These are phyloP conservation scores for Tenthredo notha DNA, from an alignment of 2,888 invertebrate species.

Conservation along the genomic window DNA sequence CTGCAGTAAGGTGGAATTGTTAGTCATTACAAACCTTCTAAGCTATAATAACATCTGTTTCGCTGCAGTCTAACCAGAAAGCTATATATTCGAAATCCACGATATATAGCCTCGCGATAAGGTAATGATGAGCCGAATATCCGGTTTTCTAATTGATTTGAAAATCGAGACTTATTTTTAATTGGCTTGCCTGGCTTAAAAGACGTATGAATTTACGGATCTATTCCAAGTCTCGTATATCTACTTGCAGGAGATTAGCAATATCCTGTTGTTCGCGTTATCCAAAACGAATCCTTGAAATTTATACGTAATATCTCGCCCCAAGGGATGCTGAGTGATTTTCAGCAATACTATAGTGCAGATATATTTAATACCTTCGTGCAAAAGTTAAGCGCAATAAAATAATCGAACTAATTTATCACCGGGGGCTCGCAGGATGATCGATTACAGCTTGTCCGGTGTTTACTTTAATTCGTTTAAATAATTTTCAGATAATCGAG, in stretches of 20 bases:
- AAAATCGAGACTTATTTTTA: conserved; percentile 6
- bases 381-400: neutral
- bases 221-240: neutral
- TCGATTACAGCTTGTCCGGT: neutral
- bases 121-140: neutral
- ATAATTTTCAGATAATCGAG: conserved; percentile 64
- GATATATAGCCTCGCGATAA: no score
- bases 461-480: neutral
- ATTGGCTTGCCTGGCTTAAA: neutral
- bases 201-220: neutral
- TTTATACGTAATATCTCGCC: neutral
- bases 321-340: neutral
- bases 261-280: neutral
- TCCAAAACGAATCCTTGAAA: neutral
- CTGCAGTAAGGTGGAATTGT: neutral
- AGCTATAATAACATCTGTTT: neutral
- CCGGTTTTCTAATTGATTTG: neutral
- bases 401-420: neutral
- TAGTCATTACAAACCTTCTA: neutral
- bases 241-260: neutral
- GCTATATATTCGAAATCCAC: neutral
- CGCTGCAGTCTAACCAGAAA: neutral
- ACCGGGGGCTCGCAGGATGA: neutral
- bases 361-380: no score
- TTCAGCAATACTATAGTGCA: neutral